Percentiles rank a stretch among this genome's conserved stretches.
These are phyloP conservation scores for Cryptocephalus primarius DNA, from an alignment of 2,888 invertebrate species.

Conservation along the genomic window DNA sequence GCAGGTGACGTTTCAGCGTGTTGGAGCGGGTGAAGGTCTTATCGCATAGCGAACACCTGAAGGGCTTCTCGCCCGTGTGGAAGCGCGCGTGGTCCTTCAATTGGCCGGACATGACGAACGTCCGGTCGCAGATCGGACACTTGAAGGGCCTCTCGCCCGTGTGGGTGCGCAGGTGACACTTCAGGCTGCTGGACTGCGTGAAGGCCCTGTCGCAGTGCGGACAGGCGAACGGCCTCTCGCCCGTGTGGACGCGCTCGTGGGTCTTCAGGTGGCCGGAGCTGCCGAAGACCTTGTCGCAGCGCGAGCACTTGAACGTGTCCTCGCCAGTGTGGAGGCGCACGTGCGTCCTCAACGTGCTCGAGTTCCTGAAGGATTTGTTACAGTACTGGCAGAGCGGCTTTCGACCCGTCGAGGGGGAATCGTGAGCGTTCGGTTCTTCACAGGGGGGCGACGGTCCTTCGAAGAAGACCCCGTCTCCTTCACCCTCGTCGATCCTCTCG, in stretches of 20 bases:
- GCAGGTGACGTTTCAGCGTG: not conserved
- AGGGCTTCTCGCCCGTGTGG: slow-evolving; percentile 37
- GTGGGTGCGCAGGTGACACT: slow-evolving; percentile 20
- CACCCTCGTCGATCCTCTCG: too few species aligned
- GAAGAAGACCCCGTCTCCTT: too few species aligned
- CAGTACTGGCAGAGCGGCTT: too few species aligned
- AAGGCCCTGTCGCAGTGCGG: slow-evolving; percentile 26
- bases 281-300: slow-evolving; percentile 31
- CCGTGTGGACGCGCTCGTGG: slow-evolving; percentile 31
- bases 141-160: slow-evolving; percentile 35
- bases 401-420: too few species aligned
- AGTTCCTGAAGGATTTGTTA: too few species aligned
- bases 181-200: slow-evolving; percentile 13
- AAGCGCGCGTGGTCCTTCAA: slow-evolving; percentile 19
- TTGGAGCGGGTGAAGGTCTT: not conserved
- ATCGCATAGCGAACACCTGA: slow-evolving; percentile 38
- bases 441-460: too few species aligned
- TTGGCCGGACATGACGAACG: slow-evolving; percentile 11
- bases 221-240: slow-evolving; percentile 39
- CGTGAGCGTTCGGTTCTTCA: too few species aligned
- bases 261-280: slow-evolving; percentile 32
- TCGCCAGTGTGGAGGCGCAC: slow-evolving; percentile 19
- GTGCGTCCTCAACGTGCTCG: too few species aligned
- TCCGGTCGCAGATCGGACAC: slow-evolving; percentile 21
- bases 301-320: slow-evolving; percentile 36